Base-by-base conservation (phyloP, 2,113 vertebrate genomes). In the Mystacornis crossleyi region DNA sequence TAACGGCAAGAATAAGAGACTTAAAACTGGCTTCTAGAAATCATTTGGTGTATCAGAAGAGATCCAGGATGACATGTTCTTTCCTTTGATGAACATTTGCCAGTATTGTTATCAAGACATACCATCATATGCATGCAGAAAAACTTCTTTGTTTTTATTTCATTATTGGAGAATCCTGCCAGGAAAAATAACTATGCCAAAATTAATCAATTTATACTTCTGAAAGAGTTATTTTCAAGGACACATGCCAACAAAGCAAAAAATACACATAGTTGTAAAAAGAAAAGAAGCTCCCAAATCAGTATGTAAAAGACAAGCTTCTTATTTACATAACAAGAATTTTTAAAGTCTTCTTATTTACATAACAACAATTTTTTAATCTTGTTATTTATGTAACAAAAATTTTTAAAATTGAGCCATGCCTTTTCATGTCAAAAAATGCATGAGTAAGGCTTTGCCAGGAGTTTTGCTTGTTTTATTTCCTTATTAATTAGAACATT, bases 51-150 rank as follows among this genome's bases (percentile, higher is more conserved):
- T 38, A 77, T 71, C 2, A 0, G 42, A 89, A 81, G 25, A 80
- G 26, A 81, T 69, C 43, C 33, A 85, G 18, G 38, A 64, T 79
- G 66, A 88, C 64, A 78, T 53, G 18, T 66, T 95, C 53, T 81
- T 92, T 75, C 62, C 74, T 94, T 86, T 84, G 81, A 89, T 92
- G 26, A 24, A 48, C 36, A 51, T 78, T 96, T 96, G 42, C 25
- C 64, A 79, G 38, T 53, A 38, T 10, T 67, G 23, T 89, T 95
- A 92, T 95, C 80, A 89, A 62, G 77, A 77, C 42, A 53, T 93
- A 58, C 14, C 34, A 95, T 81, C 86, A 66, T 7, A 67, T 36
- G 9, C 23, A 50, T 43, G 31, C 15, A 86, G 65, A 91, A 29
- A 85, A 48, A 64, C 12, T 18, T 74, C 36, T 89, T 94, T 57